Conservation (phyloP, 2,113 vertebrate species). For the Paedocypris sp. region DNA sequence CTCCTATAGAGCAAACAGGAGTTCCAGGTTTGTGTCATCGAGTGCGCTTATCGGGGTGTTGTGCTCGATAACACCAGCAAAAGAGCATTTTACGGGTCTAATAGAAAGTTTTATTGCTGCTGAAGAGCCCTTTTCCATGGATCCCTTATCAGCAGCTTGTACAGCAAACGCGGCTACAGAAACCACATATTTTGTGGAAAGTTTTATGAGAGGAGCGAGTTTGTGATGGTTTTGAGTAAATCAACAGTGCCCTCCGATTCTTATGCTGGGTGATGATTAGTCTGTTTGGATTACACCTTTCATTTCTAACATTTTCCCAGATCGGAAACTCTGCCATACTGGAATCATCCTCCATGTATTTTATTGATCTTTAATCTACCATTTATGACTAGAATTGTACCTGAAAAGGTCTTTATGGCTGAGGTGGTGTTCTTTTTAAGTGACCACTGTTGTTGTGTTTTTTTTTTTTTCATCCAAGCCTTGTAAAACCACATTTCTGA, state of each 20-base stretch:
- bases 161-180: not conserved
- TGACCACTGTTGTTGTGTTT: no score
- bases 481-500: no score
- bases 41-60: slow-evolving; percentile 19
- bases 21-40: not conserved
- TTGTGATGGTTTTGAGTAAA: not conserved
- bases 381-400: no score
- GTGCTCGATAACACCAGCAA: not conserved
- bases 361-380: no score
- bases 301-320: no score
- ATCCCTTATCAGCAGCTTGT: not conserved
- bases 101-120: slow-evolving; percentile 6
- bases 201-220: not conserved
- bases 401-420: no score
- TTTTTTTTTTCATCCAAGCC: no score
- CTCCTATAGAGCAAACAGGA: slow-evolving; percentile 6
- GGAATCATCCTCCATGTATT: no score
- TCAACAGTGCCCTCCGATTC: not conserved
- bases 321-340: no score
- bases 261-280: not conserved
- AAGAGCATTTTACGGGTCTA: slow-evolving; percentile 16
- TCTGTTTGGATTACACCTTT: no score
- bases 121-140: not conserved
- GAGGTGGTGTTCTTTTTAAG: no score
- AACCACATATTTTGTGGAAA: not conserved